Evolutionary conservation across 2,888 invertebrate genomes (phyloP), one percentile per base, ranked within the genome.

Genomic region (Thecocarcelia acutangulata): DNA sequence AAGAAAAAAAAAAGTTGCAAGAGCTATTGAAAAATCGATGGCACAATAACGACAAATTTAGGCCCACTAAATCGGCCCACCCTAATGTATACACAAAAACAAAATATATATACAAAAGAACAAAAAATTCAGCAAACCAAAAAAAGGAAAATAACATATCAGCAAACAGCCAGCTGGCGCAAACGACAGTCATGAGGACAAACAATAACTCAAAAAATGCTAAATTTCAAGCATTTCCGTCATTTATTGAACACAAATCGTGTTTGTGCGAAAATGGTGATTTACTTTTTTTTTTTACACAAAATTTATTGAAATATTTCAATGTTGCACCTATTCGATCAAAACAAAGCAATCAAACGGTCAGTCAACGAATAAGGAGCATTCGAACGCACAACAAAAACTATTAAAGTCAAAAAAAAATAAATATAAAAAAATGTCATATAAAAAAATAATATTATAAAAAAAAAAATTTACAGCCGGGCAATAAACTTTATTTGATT

Each of bases 171-270:
- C 24, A 44, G 17, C 19, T 40, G 33, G 50, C 24, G n/a, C n/a
- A 6, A 52, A 50, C 50, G 17, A 42, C 66, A 24, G 66, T 17
- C 66, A 28, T 28, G 42, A 24, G 6, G 24, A 42, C 68, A 40
- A 12, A 58, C 48, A 56, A 52, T 37, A 66, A 48, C 58, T 33
- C 12, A 33, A 33, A 33, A 33, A 33, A 56, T 59, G 52, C 68
- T 70, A 15, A 59, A 66, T 74, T 63, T 64, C 19, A 50, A 54
- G 33, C 52, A 82, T 70, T 82, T 82, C 82, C 82, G 82, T 78
- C 69, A 78, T 78, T 78, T 70, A 74, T 66, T 70, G 44, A 64
- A 66, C 42, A 59, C 46, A 75, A 64, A 70, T 64, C 48, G 73
- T 74, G 76, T 72, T 33, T 68, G 54, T 72, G 28, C 54, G 17